Percentiles rank a stretch among this genome's conserved stretches.
These are phyloP conservation scores for Napeogenes inachia DNA, from an alignment of 2,888 invertebrate species.

Conservation along the genomic window DNA sequence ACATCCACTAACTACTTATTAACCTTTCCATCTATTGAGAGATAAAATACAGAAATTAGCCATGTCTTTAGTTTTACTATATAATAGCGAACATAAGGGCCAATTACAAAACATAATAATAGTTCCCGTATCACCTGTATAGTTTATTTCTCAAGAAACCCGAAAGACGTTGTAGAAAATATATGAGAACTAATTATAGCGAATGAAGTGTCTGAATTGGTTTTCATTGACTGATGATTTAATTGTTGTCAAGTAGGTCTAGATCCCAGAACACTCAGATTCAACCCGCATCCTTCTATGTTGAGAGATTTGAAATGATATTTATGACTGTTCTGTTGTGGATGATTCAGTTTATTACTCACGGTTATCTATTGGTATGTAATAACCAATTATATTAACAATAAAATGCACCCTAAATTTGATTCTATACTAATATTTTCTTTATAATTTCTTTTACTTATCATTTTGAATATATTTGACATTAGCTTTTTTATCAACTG, in stretches of 20 bases:
- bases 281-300: conserved; percentile 64
- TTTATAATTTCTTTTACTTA: too few relatives aligned
- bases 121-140: too few relatives aligned
- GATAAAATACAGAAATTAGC: conserved; percentile 7
- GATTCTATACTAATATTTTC: too few relatives aligned
- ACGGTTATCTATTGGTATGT: too few relatives aligned
- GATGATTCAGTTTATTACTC: conserved; percentile 37
- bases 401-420: too few relatives aligned
- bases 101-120: too few relatives aligned
- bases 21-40: conserved; percentile 35
- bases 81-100: too few relatives aligned
- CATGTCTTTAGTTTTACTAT: too few relatives aligned
- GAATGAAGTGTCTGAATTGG: conserved; percentile 31
- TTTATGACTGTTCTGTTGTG: conserved; percentile 34
- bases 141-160: too few relatives aligned
- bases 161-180: neutral
- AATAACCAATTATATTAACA: too few relatives aligned
- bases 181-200: conserved; percentile 5
- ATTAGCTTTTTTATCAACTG: too few relatives aligned
- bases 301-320: conserved; percentile 48
- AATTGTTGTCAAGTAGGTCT: conserved; percentile 53
- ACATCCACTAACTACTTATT: conserved; percentile 36
- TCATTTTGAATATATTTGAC: too few relatives aligned
- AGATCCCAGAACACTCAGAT: conserved; percentile 41
- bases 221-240: conserved; percentile 46